Conservation (phyloP, 1,140 invertebrate genomes). For the Armadillidium nasatum region DNA sequence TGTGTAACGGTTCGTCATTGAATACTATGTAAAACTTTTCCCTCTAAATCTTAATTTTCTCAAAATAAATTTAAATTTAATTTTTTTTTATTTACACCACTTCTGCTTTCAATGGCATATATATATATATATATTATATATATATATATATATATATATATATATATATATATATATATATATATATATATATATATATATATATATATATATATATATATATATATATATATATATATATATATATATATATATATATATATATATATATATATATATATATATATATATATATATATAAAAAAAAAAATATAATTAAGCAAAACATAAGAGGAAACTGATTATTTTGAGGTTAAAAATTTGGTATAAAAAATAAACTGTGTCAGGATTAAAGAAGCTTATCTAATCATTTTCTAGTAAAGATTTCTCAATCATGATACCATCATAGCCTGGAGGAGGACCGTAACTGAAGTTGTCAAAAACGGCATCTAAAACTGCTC, state of each 20-base stretch:
- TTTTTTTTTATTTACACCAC: too few species aligned
- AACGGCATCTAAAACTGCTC: slow-evolving; percentile 91
- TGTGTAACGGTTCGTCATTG: too few species aligned
- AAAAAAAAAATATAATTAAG: too few species aligned
- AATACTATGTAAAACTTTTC: too few species aligned
- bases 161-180: slow-evolving; percentile 9
- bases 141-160: slow-evolving; percentile 13
- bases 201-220: slow-evolving; percentile 11
- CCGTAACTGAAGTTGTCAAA: slow-evolving; percentile 80
- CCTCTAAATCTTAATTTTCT: too few species aligned
- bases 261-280: slow-evolving; percentile 5
- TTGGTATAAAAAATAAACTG: too few species aligned
- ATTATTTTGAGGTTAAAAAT: too few species aligned
- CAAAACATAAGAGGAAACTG: too few species aligned
- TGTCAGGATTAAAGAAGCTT: background rate
- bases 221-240: slow-evolving; percentile 11
- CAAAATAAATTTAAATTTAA: too few species aligned
- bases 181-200: slow-evolving; percentile 9
- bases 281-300: too few species aligned
- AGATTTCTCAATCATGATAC: slow-evolving; percentile 96
- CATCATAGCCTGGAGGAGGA: slow-evolving; percentile 84
- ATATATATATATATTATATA: background rate
- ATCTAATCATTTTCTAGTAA: slow-evolving; percentile 64
- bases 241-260: slow-evolving; percentile 11
- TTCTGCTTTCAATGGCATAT: too few species aligned